These are phyloP conservation scores for Xyrauchen texanus DNA, from an alignment of 2,113 vertebrate genomes.

Conservation along the genomic window DNA sequence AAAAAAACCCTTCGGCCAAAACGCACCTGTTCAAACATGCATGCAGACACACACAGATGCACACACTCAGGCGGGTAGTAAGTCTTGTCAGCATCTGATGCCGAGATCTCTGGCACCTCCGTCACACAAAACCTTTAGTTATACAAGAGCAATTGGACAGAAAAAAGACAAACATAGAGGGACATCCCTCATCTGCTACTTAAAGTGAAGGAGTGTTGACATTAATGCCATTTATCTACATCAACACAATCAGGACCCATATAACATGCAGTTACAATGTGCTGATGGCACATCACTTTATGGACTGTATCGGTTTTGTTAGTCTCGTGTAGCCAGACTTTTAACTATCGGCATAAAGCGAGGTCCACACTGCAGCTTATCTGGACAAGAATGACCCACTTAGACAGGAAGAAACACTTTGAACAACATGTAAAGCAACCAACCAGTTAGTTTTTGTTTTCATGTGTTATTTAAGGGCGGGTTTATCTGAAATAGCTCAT, in stretches of 20 bases:
- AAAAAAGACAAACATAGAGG: conserved; percentile 29
- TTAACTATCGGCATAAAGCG: too few relatives aligned
- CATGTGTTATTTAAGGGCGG: too few relatives aligned
- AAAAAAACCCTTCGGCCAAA: conserved; percentile 29
- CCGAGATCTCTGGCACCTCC: conserved; percentile 23
- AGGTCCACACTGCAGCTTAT: too few relatives aligned
- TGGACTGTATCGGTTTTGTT: neutral
- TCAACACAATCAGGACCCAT: conserved; percentile 14
- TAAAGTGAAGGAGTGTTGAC: conserved; percentile 33
- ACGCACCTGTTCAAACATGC: conserved; percentile 69
- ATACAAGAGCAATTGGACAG: neutral
- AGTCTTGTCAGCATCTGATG: conserved; percentile 49
- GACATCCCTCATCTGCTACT: conserved; percentile 16
- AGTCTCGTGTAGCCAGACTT: neutral
- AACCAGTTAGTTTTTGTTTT: too few relatives aligned
- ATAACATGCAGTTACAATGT: conserved; percentile 22
- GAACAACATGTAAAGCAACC: too few relatives aligned
- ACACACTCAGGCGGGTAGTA: conserved; percentile 47
- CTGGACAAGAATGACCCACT: too few relatives aligned
- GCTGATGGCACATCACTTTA: conserved; percentile 12
- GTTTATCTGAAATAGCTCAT: too few relatives aligned
- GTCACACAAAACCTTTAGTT: conserved; percentile 43
- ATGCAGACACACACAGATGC: conserved; percentile 33
- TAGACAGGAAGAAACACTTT: too few relatives aligned
- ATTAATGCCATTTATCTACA: conserved; percentile 38